Evolutionary conservation across 2,888 invertebrate species (phyloP).

Genomic region (Chymomyza amoena): DNA sequence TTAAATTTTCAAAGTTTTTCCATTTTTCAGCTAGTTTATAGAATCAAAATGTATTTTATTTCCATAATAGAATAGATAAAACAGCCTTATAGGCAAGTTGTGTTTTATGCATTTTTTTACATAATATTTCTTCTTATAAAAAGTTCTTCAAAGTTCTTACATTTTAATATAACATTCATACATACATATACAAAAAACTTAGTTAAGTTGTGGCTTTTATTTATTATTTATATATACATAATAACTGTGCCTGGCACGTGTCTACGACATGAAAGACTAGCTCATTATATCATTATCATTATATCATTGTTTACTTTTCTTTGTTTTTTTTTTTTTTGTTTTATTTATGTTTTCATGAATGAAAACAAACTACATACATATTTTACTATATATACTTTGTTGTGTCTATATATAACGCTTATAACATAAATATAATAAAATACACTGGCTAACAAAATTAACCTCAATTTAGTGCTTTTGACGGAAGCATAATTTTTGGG

Average conservation of each 20-base stretch:
- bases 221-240: neutral
- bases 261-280: slow-evolving; percentile 25
- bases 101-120: neutral
- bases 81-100: neutral
- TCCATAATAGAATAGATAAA: neutral
- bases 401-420: neutral
- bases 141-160: neutral
- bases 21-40: neutral
- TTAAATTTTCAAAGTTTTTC: neutral
- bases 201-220: neutral
- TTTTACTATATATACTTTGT: neutral
- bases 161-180: neutral
- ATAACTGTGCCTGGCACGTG: slow-evolving; percentile 1
- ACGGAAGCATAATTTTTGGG: no score
- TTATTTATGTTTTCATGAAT: neutral
- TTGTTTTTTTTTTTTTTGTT: neutral
- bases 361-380: neutral
- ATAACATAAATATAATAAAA: neutral
- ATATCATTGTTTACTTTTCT: no score
- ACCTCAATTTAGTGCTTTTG: no score
- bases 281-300: neutral
- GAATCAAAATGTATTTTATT: neutral
- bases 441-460: no score
- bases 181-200: neutral
- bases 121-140: neutral